phyloP scores from a whole-genome alignment of 2,113 vertebrate species.

The Hyaena hyaena region DNA sequence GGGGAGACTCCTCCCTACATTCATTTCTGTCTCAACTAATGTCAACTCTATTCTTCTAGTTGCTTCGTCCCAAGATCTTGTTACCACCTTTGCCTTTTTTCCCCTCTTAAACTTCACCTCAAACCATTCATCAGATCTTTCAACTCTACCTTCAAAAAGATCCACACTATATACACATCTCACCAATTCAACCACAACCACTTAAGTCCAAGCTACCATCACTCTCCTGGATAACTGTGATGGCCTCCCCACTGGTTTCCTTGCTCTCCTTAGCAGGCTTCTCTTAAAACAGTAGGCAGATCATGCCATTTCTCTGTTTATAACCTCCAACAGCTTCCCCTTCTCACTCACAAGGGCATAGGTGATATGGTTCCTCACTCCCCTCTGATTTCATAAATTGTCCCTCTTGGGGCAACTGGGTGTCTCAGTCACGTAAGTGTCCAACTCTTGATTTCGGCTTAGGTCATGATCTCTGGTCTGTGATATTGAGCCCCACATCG shows the following conservation, averaged over 20 bases:
- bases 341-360: not conserved
- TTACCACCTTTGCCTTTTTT: not conserved
- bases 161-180: not conserved
- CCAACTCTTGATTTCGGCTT: no score
- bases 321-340: not conserved
- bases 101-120: not conserved
- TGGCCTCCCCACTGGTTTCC: not conserved
- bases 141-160: not conserved
- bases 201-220: not conserved
- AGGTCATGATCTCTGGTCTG: no score
- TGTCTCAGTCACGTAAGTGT: no score
- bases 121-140: not conserved
- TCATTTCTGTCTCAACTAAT: not conserved
- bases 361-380: not conserved
- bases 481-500: no score
- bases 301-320: not conserved
- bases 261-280: not conserved
- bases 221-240: not conserved
- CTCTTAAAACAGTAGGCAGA: not conserved
- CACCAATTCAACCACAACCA: not conserved
- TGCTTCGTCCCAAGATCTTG: not conserved
- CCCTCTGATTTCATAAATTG: not conserved
- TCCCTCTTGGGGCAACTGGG: not conserved
- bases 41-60: not conserved
- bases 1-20: not conserved